These are phyloP conservation scores for Epiperipatus broadwayi DNA, from an alignment of 2,888 invertebrate species.

Conservation along the genomic window DNA sequence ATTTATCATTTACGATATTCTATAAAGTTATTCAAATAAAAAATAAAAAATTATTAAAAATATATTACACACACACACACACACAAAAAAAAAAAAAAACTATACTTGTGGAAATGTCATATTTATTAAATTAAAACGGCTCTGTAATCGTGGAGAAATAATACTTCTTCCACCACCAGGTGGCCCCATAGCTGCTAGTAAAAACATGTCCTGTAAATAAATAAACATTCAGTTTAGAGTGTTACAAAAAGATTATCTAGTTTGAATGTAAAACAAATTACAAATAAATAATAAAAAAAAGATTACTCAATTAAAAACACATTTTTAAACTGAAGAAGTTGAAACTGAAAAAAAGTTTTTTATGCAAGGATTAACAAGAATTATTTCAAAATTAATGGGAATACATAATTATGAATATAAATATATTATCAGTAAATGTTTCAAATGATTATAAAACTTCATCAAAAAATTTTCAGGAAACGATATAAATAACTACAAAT, in stretches of 20 bases:
- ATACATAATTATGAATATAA: too few relatives aligned
- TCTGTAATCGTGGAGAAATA: slow-evolving; percentile 54
- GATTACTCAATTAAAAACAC: too few relatives aligned
- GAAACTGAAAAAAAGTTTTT: too few relatives aligned
- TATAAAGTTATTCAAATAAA: not conserved
- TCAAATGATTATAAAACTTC: too few relatives aligned
- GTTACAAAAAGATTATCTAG: too few relatives aligned
- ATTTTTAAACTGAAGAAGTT: too few relatives aligned
- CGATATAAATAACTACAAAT: too few relatives aligned
- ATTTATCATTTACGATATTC: slow-evolving; percentile 24
- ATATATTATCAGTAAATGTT: too few relatives aligned
- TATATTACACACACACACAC: not conserved
- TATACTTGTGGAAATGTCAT: slow-evolving; percentile 53
- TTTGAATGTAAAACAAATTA: not conserved
- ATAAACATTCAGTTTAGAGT: not conserved
- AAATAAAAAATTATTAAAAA: not conserved
- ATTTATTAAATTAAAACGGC: slow-evolving; percentile 52
- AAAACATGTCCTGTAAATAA: slow-evolving; percentile 43
- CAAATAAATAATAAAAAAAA: too few relatives aligned
- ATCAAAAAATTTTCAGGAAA: too few relatives aligned
- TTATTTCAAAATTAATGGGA: too few relatives aligned
- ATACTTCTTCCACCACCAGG: slow-evolving; percentile 66
- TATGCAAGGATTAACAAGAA: too few relatives aligned
- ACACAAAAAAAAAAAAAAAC: not conserved
- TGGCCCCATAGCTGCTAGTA: slow-evolving; percentile 63